Percentiles rank a stretch among this genome's conserved stretches.
These are phyloP conservation scores for Pterocles gutturalis DNA, from an alignment of 2,113 vertebrate species.

Conservation along the genomic window DNA sequence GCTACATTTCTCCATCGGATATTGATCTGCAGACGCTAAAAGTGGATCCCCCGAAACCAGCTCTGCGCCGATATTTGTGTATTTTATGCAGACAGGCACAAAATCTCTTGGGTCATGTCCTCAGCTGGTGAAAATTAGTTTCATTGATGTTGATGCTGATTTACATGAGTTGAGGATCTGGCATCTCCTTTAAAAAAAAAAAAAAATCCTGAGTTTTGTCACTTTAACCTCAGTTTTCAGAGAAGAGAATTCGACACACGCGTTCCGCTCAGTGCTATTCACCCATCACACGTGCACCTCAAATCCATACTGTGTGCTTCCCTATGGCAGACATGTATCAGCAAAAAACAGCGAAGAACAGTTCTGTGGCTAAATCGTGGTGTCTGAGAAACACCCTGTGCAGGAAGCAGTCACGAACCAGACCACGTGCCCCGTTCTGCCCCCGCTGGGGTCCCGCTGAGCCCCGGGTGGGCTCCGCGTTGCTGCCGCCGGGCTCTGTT, in stretches of 20 bases:
- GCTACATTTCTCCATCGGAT: not conserved
- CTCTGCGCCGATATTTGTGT: not conserved
- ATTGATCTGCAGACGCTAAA: not conserved
- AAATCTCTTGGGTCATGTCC: not conserved
- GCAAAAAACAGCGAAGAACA: accelerated
- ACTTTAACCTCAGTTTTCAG: not conserved
- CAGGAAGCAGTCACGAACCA: accelerated
- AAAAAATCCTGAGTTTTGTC: not conserved
- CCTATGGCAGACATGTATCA: accelerated
- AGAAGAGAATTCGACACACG: accelerated
- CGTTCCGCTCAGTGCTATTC: accelerated
- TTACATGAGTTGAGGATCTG: not conserved
- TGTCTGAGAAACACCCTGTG: accelerated
- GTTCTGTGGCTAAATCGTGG: accelerated
- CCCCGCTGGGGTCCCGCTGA: not conserved
- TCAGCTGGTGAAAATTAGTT: constrained; percentile 37
- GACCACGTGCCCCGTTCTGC: accelerated
- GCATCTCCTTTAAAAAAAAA: not conserved
- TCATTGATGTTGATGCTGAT: not conserved
- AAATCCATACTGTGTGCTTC: not conserved
- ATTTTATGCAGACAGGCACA: not conserved
- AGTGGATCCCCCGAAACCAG: not conserved
- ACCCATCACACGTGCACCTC: accelerated
- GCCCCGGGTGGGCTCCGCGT: accelerated
- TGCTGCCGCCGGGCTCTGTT: accelerated